Conservation (phyloP, 2,113 vertebrate genomes). For the Pseudopipra pipra region DNA sequence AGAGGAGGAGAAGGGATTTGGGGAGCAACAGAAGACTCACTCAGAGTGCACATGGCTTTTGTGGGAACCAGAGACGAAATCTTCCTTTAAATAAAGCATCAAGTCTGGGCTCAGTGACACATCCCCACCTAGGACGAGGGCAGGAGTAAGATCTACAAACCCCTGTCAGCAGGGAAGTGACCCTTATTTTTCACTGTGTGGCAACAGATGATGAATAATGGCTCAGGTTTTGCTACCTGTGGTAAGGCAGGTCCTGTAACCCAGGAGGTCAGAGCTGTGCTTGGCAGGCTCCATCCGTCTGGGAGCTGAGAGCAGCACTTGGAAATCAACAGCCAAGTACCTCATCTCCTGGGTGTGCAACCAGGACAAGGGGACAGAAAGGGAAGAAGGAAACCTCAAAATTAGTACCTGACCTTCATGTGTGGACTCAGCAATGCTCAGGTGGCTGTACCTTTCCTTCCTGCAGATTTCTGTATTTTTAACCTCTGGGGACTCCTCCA, state of each 20-base stretch:
- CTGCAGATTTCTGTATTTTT: neutral
- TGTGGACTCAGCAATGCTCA: neutral
- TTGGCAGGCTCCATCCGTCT: neutral
- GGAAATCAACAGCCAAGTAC: neutral
- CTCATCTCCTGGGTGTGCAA: neutral
- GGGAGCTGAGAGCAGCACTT: neutral
- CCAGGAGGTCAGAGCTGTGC: neutral
- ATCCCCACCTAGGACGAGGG: neutral
- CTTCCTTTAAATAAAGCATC: neutral
- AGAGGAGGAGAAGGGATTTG: neutral
- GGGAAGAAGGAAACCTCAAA: neutral
- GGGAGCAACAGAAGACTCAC: neutral
- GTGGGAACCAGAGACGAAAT: neutral
- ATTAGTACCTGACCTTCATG: neutral
- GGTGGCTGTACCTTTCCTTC: neutral
- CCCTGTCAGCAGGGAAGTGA: neutral
- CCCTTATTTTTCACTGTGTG: neutral
- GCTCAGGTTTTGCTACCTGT: neutral
- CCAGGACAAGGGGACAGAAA: neutral
- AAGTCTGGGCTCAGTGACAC: fast-evolving
- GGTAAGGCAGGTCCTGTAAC: neutral
- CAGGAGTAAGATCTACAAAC: neutral
- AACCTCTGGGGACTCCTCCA: neutral
- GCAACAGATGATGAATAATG: neutral
- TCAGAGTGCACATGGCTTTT: neutral